Base-by-base conservation (phyloP, 2,113 vertebrate genomes). In the Bujurquina vittata region DNA sequence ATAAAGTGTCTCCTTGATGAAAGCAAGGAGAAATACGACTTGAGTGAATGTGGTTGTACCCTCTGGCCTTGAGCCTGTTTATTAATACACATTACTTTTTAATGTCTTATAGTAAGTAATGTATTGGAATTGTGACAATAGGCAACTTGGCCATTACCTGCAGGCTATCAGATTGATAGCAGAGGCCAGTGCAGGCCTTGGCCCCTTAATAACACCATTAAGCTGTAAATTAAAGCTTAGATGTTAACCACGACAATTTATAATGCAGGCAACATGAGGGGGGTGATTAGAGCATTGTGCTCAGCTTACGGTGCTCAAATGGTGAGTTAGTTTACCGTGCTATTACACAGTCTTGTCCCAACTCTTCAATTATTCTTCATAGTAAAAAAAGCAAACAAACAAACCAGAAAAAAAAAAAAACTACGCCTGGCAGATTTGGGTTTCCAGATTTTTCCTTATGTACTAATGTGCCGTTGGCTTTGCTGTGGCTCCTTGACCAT, bases 91-190 rank as follows among this genome's bases (percentile, higher is more conserved):
- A 92, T 91, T 92, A 85, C 89, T 89, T 91, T 92, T 91, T 95
- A 92, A 93, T 94, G 92, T 80, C 84, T 89, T 77, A 62, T 77
- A 83, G 88, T 94, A 94, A 93, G 94, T 94, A 91, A 94, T 91
- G 87, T 88, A 94, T 93, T 85, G 91, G 88, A 92, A 93, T 93
- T 94, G 89, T 93, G 93, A 92, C 93, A 91, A 93, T 92, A 93
- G 89, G 89, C 92, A 91, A 75, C 89, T 90, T 86, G 83, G 89
- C 82, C 60, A 82, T 90, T 93, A 88, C 83, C 89, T 90, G 91
- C 75, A 63, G 91, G 91, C 84, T 31, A 79, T 87, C 87, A 88
- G 90, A 95, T 95, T 94, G 88, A 94, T 94, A 86, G 84, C 54
- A 77, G 84, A 77, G 92, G 80, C 83, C 75, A 87, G 77, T 2